A percentile compares a stretch with the other conserved stretches of the same genome.
Conservation (phyloP, 2,888 invertebrate genomes). For the Conops quadrifasciatus region DNA sequence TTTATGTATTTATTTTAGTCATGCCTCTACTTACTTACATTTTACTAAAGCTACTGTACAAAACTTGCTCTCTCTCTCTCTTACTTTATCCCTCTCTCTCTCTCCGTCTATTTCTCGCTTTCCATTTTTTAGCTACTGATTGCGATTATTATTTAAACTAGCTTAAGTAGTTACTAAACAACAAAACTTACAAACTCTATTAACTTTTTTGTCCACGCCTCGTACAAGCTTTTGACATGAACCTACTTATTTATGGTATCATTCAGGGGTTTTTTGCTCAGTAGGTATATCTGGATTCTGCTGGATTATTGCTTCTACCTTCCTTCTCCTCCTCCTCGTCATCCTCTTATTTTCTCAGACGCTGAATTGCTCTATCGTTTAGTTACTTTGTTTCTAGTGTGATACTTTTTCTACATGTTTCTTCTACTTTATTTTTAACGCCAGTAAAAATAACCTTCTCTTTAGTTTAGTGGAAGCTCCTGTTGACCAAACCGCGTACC, state of each 20-base stretch:
- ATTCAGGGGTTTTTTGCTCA: too few relatives aligned
- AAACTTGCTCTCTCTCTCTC: constrained; percentile 3
- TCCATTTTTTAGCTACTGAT: neutral
- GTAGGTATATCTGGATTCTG: too few relatives aligned
- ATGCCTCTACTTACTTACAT: neutral
- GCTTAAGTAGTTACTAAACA: too few relatives aligned
- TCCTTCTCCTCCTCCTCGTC: neutral
- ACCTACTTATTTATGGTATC: too few relatives aligned
- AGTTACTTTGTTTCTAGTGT: constrained; percentile 1
- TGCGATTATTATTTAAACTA: neutral
- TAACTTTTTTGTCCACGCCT: too few relatives aligned
- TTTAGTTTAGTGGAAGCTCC: constrained; percentile 61
- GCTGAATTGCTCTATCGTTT: neutral
- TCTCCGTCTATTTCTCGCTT: neutral
- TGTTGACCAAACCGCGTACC: constrained; percentile 48
- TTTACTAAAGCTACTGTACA: constrained; percentile 6
- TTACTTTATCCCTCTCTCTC: neutral
- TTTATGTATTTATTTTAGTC: neutral
- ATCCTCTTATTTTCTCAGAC: neutral
- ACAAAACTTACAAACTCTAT: too few relatives aligned
- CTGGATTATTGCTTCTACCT: neutral
- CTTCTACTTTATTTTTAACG: constrained; percentile 33
- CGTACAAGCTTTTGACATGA: too few relatives aligned
- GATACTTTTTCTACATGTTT: constrained; percentile 11
- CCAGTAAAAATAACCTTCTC: constrained; percentile 32